Base-by-base conservation (phyloP, 92 coral and sea anemone genomes). In the Zoanthus gigantus region DNA sequence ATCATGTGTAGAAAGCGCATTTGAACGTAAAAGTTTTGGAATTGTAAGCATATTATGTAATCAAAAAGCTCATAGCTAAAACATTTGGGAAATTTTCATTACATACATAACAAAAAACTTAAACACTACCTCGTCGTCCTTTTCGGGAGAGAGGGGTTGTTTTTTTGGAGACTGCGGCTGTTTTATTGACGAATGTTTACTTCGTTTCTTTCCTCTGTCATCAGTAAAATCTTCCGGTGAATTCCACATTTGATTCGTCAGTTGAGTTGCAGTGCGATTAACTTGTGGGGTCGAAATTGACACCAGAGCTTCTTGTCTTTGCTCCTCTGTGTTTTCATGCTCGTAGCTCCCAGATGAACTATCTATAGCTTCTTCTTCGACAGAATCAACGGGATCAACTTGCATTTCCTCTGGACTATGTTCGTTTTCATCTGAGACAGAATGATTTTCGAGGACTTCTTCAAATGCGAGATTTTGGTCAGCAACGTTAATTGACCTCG, bases 51-150 rank as follows among this genome's bases (percentile, higher is more conserved):
- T 32, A 23, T 18, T 17, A 46, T 23, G n/a, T 23, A 74, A 13
- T 16, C 30, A n/a, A 15, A 37, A 37, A 37, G 0, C 42, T 37
- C 4, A 37, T 37, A 4, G 50, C 42, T n/a, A 28, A 57, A 52
- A 28, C 31, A 42, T 7, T 9, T 14, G n/a, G 48, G 4, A 54
- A 31, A 23, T 23, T 44, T 23, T 3, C 18, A 72, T 6, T 29
- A 57, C 57, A 10, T 57, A 18, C 7, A 28, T 18, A 54, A 54
- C 42, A 2, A 3, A 12, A 34, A 31, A 6, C 7, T 12, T 47
- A 37, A 37, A 52, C 87, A 96, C 84, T 76, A 95, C 98, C 42
- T 95, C 98, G 16, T 95, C 98, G 6, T 95, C 98, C 84, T 88
- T 95, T 71, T 80, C 92, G 3, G 98, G 98, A 52, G 98, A 95